Evolutionary conservation across 1,140 invertebrate species (phyloP), one percentile per base, ranked within the genome.

Genomic region (Plodia interpunctella): DNA sequence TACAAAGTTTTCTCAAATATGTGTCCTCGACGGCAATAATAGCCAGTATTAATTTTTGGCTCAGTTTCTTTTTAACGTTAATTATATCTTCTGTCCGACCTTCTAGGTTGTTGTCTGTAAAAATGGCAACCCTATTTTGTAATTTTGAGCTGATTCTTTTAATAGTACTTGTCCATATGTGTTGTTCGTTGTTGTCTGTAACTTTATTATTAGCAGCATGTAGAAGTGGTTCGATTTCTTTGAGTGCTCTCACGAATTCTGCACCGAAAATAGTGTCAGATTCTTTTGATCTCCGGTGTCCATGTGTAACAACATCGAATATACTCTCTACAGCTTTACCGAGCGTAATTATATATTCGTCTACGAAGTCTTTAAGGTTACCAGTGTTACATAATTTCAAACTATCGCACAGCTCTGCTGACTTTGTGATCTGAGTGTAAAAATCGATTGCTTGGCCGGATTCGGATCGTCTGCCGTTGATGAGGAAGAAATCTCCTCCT

Each of bases 71-170:
- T 59, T 60, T 70, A 9, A 65, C 28, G 54, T 51, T 55, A 8
- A 30, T 59, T 19, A 65, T 32, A 17, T 64, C 55, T 10, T 32
- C 49, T 0, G 15, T 17, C 20, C 64, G 30, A 4, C 50, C 64
- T 52, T 63, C 55, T 5, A 74, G 52, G 54, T 57, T 61, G 15
- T 68, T 63, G 9, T 35, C 13, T n/a, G 66, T 49, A 30, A 69
- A 72, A 13, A 54, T 49, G 0, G 58, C 53, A 11, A 68, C 63
- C 30, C 71, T 66, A 53, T 77, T 63, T 60, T 83, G 81, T 51
- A 78, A 80, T 62, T 68, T 76, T 0, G 65, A 64, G 49, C 64
- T 75, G 13, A 86, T 80, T 62, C 69, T 86, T 55, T 87, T 87
- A 5, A 86, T 59, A 11, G 71, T n/a, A 19, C 73, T 64, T 49